Conservation (phyloP, 2,113 vertebrate species). For the Eubucco bourcierii region DNA sequence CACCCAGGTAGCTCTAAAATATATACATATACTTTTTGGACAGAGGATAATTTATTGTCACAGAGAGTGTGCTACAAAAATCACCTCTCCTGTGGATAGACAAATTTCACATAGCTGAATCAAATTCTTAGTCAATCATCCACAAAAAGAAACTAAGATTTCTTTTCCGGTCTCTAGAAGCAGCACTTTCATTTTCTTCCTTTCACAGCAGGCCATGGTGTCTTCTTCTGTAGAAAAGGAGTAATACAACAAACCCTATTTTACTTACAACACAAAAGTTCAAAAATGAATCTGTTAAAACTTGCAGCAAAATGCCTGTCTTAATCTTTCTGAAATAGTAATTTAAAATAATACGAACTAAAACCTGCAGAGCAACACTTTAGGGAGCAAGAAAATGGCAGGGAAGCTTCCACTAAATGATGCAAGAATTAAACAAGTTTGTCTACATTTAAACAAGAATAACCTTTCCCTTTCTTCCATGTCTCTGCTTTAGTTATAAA, state of each 20-base stretch:
- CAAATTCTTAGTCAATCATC: accelerated
- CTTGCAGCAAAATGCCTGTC: neutral
- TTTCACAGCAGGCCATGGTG: accelerated
- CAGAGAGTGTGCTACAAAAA: neutral
- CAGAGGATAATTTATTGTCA: neutral
- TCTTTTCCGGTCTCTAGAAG: neutral
- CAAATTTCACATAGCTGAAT: neutral
- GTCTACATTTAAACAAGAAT: neutral
- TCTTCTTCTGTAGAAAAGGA: neutral
- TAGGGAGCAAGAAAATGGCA: neutral
- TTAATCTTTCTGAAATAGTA: neutral
- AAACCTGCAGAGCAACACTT: neutral
- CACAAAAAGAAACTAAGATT: neutral
- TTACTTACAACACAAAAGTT: neutral
- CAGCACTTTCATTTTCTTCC: neutral
- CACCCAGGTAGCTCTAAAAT: neutral
- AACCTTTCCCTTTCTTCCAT: neutral
- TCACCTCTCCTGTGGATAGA: neutral
- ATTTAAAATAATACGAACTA: neutral
- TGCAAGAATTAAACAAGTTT: neutral
- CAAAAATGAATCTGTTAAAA: neutral
- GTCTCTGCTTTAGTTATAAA: neutral
- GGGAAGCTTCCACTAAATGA: neutral
- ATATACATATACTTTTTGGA: neutral
- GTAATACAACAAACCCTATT: neutral